Evolutionary conservation across 2,888 invertebrate genomes (phyloP), one percentile per base, ranked within the genome.

Genomic region (Heteromyza rotundicornis): DNA sequence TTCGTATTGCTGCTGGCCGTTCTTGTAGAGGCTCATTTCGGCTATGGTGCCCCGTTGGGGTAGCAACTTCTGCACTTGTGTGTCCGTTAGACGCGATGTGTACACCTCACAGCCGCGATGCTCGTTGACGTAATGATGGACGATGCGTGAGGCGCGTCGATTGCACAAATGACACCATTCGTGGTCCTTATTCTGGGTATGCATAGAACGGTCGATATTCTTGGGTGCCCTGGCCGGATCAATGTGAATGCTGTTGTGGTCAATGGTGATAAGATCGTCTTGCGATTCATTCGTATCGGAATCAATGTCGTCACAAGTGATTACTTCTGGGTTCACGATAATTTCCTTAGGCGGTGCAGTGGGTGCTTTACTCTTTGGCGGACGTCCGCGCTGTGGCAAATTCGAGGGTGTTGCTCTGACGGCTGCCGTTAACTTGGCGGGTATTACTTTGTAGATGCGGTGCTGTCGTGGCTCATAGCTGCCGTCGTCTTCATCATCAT

Each of bases 41-140:
- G 67, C 64, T 7, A 62, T 59, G 8, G 66, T 69, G 12, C 65
- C 68, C 10, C 61, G 50, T 2, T 70, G 68, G 10, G 65, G 66
- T 1, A 65, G 66, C 24, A 72, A 62, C 12, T 62, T 63, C 3
- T 68, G 66, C 35, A 71, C 8, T 49, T 65, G 63, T 7, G 27
- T 7, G 10, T 52, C 12, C 1, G 66, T 55, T 23, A 77, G 63
- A 20, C 78, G 73, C 3, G 78, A 72, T 5, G 68, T 70, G 35
- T 70, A 76, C 0, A 75, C 71, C 59, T 78, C 78, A 3, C 67
- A 65, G n/a, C 69, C 70, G 0, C 70, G 74, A 69, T 78, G 78
- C 23, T 68, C 68, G 36, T 72, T 74, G 0, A 74, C 72, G 50
- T 77, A 77, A 57, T 78, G 78, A 44, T 73, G 70, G 1, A 75